Conservation (phyloP, 1,140 invertebrate genomes). For the Pentalonia nigronervosa region DNA sequence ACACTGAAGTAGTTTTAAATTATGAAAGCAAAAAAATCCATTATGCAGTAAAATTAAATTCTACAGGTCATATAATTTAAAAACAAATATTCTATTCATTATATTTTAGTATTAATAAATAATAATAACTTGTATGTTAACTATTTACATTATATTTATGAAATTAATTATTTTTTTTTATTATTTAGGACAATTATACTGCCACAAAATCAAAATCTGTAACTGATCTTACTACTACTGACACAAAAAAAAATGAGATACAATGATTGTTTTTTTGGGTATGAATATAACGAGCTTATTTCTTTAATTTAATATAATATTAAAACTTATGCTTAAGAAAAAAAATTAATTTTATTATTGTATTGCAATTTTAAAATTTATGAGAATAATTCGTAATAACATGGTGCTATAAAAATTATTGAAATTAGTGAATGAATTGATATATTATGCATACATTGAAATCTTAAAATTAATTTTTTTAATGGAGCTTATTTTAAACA, state of each 20-base stretch:
- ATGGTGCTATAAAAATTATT: constrained; percentile 3
- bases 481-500: not conserved
- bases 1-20: not conserved
- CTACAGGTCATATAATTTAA: not conserved
- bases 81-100: not conserved
- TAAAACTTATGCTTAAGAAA: too few species aligned
- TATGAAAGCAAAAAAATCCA: not conserved
- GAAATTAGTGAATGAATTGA: not conserved
- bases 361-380: not conserved
- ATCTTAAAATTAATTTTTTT: not conserved
- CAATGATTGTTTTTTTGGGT: not conserved
- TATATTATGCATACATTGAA: not conserved
- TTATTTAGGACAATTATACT: not conserved
- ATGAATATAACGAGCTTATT: not conserved
- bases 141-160: not conserved
- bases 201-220: constrained; percentile 37
- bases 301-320: not conserved
- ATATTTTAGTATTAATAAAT: not conserved
- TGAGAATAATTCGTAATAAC: not conserved
- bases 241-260: not conserved
- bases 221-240: not conserved
- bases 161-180: not conserved
- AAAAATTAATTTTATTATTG: not conserved
- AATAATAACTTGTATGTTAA: not conserved
- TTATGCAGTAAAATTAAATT: too few species aligned